phyloP scores from a whole-genome alignment of 2,888 invertebrate species.

The Acleris cristana region DNA sequence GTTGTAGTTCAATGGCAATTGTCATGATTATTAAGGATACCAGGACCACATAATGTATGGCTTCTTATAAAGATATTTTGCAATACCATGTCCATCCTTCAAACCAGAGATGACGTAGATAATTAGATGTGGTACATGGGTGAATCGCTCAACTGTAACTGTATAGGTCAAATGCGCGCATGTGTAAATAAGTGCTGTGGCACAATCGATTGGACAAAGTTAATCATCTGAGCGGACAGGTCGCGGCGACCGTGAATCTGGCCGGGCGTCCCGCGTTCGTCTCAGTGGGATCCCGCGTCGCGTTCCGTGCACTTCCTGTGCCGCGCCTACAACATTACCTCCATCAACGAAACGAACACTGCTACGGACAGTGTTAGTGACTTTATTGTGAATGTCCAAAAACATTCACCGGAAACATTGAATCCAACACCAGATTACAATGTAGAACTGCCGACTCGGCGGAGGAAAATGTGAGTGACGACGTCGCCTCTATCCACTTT shows the following conservation, averaged over 20 bases:
- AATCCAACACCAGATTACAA: conserved; percentile 61
- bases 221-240: conserved; percentile 75
- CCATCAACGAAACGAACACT: conserved; percentile 24
- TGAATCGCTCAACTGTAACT: conserved; percentile 28
- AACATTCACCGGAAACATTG: conserved; percentile 56
- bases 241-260: conserved; percentile 80
- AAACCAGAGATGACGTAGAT: conserved; percentile 6
- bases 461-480: conserved; percentile 77
- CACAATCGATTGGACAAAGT: conserved; percentile 79
- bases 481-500: conserved; percentile 27
- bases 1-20: too few relatives aligned
- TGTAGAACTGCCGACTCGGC: conserved; percentile 76
- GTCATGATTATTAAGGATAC: too few relatives aligned
- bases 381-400: conserved; percentile 43
- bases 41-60: too few relatives aligned
- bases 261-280: conserved; percentile 57
- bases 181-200: conserved; percentile 67
- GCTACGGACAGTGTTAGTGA: conserved; percentile 35
- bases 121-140: conserved; percentile 15
- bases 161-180: conserved; percentile 51
- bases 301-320: conserved; percentile 71
- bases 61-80: too few relatives aligned
- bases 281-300: conserved; percentile 68
- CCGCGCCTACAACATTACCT: conserved; percentile 31
- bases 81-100: too few relatives aligned